phyloP scores from a whole-genome alignment of 2,113 vertebrate species.

The Conger conger region DNA sequence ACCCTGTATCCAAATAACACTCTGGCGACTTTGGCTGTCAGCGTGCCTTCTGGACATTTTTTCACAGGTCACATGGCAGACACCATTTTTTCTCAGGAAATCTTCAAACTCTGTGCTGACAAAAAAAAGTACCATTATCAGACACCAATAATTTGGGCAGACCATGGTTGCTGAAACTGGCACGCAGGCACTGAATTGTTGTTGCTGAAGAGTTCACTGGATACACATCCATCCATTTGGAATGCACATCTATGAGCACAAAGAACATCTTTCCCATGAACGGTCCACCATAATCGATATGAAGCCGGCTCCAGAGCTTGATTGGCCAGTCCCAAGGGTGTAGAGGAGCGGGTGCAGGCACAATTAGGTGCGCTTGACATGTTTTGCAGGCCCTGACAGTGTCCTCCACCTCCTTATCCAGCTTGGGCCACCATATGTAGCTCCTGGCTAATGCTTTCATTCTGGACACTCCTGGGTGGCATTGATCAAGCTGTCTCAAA shows the following conservation, averaged over 20 bases:
- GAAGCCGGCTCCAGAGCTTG: not conserved
- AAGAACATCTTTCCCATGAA: constrained; percentile 15
- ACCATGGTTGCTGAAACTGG: not conserved
- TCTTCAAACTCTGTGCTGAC: not conserved
- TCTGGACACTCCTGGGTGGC: not conserved
- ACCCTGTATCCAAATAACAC: not conserved
- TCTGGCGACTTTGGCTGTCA: constrained; percentile 9
- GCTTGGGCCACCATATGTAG: constrained; percentile 14
- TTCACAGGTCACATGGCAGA: not conserved
- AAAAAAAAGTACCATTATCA: constrained; percentile 12
- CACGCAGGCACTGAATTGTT: not conserved
- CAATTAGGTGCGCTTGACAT: not conserved
- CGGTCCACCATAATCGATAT: not conserved
- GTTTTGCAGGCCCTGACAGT: not conserved
- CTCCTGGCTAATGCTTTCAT: not conserved
- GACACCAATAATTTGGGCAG: constrained; percentile 1
- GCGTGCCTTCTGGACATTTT: not conserved
- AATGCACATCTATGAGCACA: not conserved
- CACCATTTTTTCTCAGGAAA: not conserved
- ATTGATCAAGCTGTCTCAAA: not conserved
- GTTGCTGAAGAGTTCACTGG: not conserved
- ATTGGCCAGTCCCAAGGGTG: not conserved
- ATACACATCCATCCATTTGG: constrained; percentile 20
- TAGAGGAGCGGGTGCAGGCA: not conserved
- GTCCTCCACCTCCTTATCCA: not conserved